These are phyloP conservation scores for Penaeus japonicus DNA, from an alignment of 1,140 invertebrate species.

Conservation along the genomic window DNA sequence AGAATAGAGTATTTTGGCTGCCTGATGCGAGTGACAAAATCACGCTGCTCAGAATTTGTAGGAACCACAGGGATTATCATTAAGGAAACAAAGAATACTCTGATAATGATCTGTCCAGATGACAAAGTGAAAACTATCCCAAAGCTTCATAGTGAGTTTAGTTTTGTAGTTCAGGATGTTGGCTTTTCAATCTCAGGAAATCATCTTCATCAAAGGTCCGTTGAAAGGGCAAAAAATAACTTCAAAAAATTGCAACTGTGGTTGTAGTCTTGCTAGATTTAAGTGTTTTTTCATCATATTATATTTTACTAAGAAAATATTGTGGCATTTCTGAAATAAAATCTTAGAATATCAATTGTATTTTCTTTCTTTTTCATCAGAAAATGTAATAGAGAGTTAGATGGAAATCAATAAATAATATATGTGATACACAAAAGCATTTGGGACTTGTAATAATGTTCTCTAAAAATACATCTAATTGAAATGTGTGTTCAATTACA, in stretches of 20 bases:
- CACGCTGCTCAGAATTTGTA: constrained; percentile 48
- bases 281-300: too few species aligned
- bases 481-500: too few species aligned
- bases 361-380: too few species aligned
- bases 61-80: constrained; percentile 51
- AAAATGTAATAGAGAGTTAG: too few species aligned
- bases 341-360: too few species aligned
- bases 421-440: too few species aligned
- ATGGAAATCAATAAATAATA: too few species aligned
- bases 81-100: constrained; percentile 56
- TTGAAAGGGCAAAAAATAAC: constrained; percentile 56
- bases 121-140: constrained; percentile 54
- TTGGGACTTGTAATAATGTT: too few species aligned
- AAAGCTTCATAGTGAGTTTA: constrained; percentile 57
- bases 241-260: constrained; percentile 56
- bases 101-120: constrained; percentile 42
- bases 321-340: too few species aligned
- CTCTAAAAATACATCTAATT: too few species aligned
- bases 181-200: constrained; percentile 53
- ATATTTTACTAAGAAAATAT: too few species aligned
- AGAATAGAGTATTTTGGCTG: constrained; percentile 58
- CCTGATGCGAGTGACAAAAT: constrained; percentile 42
- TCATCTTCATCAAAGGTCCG: constrained; percentile 53
- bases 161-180: constrained; percentile 47
- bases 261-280: constrained; percentile 36